Conservation (phyloP, 2,113 vertebrate genomes). For the Mesocricetus auratus region DNA sequence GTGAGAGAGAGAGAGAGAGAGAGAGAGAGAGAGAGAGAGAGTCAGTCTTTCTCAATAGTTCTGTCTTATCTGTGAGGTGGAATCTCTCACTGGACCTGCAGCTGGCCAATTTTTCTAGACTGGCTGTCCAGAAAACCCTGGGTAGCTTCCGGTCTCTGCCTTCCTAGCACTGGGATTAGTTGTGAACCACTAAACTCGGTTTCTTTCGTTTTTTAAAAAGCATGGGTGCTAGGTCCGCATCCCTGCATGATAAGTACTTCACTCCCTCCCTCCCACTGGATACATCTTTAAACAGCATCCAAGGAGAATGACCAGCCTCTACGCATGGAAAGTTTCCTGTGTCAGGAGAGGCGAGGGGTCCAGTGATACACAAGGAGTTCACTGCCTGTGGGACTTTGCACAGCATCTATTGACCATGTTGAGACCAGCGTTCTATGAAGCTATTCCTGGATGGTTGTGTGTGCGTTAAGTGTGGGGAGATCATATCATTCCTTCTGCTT, state of each 20-base stretch:
- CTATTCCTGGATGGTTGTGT: not conserved
- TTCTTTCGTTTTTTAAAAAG: not conserved
- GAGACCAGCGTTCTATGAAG: not conserved
- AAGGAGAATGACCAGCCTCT: not conserved
- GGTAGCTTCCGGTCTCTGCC: too few relatives aligned
- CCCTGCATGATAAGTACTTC: too few relatives aligned
- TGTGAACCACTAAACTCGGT: not conserved
- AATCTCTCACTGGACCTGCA: not conserved
- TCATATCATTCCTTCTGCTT: not conserved
- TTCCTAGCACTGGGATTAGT: not conserved
- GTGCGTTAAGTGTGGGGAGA: too few relatives aligned
- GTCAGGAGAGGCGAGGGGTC: not conserved
- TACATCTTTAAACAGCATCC: not conserved
- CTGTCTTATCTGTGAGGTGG: not conserved
- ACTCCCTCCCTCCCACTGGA: not conserved
- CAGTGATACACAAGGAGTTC: not conserved
- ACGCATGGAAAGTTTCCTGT: not conserved
- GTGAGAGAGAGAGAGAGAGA: too few relatives aligned
- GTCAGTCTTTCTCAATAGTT: not conserved
- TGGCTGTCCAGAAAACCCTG: not conserved
- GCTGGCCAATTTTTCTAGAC: not conserved
- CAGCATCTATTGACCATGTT: not conserved
- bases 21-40: too few relatives aligned
- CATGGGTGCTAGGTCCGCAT: not conserved
- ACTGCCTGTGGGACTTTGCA: not conserved